Evolutionary conservation across 2,797 vertebrate genomes (phyloP).

Genomic region (Rallus crepitans): DNA sequence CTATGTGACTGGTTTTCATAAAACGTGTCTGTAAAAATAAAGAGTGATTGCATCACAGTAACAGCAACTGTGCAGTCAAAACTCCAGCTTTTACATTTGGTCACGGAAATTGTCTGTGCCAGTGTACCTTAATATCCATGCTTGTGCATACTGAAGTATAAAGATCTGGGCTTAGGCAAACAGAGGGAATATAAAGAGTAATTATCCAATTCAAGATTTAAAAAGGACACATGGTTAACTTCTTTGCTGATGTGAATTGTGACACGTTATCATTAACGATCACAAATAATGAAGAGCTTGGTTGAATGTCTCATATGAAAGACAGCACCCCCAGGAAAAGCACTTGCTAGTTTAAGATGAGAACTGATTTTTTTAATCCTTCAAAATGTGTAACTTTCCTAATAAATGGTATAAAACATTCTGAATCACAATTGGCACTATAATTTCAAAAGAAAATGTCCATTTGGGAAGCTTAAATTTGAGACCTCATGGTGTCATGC

Average conservation of each 20-base stretch:
- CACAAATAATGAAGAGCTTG: neutral
- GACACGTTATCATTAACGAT: rapidly evolving
- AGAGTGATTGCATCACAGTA: neutral
- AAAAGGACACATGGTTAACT: neutral
- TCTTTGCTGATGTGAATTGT: neutral
- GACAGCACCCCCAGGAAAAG: neutral
- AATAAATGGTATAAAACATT: constrained; percentile 12
- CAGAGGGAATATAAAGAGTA: neutral
- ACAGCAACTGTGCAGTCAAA: neutral
- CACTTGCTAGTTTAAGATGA: neutral
- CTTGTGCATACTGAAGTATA: neutral
- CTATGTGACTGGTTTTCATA: neutral
- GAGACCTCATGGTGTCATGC: constrained; percentile 35
- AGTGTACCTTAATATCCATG: neutral
- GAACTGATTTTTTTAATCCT: constrained; percentile 40
- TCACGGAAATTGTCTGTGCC: neutral
- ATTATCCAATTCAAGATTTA: neutral
- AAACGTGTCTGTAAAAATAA: neutral
- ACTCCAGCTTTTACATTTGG: neutral
- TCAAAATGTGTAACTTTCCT: constrained; percentile 26
- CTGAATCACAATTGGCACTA: constrained; percentile 27
- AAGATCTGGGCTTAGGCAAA: neutral
- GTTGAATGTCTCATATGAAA: neutral
- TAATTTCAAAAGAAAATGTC: constrained; percentile 7
- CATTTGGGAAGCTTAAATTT: constrained; percentile 44